Evolutionary conservation across 2,888 invertebrate genomes (phyloP).

Genomic region (Drosophila fungiperda): DNA sequence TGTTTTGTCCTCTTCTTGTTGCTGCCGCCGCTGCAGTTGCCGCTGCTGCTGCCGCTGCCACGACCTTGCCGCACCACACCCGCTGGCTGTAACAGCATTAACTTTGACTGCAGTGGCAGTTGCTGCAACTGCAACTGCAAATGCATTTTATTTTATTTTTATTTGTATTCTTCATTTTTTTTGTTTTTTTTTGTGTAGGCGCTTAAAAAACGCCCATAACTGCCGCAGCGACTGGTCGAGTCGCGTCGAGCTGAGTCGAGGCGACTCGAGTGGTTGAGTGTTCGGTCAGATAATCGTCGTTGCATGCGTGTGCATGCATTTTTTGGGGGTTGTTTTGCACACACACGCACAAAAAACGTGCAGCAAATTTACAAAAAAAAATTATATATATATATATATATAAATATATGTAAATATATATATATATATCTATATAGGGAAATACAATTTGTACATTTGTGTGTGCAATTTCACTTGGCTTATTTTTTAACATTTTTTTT

Average conservation of each 20-base stretch:
- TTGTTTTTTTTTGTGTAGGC: slow-evolving; percentile 34
- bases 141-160: slow-evolving; percentile 42
- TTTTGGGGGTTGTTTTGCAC: slow-evolving; percentile 77
- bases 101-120: slow-evolving; percentile 48
- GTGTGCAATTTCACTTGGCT: slow-evolving; percentile 68
- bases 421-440: slow-evolving; percentile 65
- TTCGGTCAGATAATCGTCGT: slow-evolving; percentile 46
- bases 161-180: slow-evolving; percentile 14
- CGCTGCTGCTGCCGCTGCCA: slow-evolving; percentile 35
- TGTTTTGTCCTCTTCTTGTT: slow-evolving; percentile 66
- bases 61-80: slow-evolving; percentile 75
- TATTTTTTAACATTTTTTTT: slow-evolving; percentile 62
- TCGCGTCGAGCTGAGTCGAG: slow-evolving; percentile 12
- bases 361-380: slow-evolving; percentile 59
- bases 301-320: slow-evolving; percentile 48
- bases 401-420: background rate
- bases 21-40: slow-evolving; percentile 17
- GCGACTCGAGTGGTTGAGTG: slow-evolving; percentile 28
- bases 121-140: slow-evolving; percentile 22
- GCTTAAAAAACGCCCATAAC: slow-evolving; percentile 77
- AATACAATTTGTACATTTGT: slow-evolving; percentile 72
- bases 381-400: slow-evolving; percentile 9
- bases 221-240: slow-evolving; percentile 60
- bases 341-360: slow-evolving; percentile 64
- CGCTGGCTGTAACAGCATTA: slow-evolving; percentile 59